phyloP scores from a whole-genome alignment of 37 sponge, comb jelly and placozoan species.

The Geodia barretti region DNA sequence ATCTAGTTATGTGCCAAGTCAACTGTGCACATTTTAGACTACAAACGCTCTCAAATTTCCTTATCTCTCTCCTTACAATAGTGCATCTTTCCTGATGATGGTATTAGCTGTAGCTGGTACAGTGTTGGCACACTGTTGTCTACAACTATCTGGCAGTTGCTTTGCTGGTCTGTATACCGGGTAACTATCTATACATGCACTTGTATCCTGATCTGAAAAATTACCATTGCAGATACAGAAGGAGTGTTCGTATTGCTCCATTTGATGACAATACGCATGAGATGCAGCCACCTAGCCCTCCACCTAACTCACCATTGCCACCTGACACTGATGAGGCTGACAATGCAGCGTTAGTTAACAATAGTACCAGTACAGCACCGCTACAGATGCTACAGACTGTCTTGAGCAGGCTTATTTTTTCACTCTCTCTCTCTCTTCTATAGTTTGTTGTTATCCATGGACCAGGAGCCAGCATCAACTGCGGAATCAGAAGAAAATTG shows the following conservation, averaged over 20 bases:
- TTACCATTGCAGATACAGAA: background rate
- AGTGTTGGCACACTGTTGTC: background rate
- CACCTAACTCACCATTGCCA: too few species aligned
- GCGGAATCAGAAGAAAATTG: too few species aligned
- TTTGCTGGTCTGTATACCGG: background rate
- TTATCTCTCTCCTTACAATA: background rate
- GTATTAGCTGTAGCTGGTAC: background rate
- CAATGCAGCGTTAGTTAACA: too few species aligned
- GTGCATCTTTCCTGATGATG: background rate
- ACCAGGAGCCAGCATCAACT: too few species aligned
- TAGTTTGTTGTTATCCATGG: too few species aligned
- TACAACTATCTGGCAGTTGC: background rate
- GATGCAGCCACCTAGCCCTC: too few species aligned
- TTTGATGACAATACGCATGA: background rate
- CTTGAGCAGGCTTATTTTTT: too few species aligned
- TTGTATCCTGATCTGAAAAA: background rate
- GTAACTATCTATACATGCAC: background rate
- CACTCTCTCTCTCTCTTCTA: too few species aligned
- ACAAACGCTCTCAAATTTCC: background rate
- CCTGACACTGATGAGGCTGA: too few species aligned
- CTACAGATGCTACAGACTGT: too few species aligned
- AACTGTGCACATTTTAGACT: too few species aligned
- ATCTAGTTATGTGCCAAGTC: background rate
- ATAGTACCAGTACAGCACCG: too few species aligned
- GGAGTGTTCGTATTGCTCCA: background rate